Evolutionary conservation across 2,797 vertebrate genomes (phyloP).

Genomic region (Borostomias antarcticus): DNA sequence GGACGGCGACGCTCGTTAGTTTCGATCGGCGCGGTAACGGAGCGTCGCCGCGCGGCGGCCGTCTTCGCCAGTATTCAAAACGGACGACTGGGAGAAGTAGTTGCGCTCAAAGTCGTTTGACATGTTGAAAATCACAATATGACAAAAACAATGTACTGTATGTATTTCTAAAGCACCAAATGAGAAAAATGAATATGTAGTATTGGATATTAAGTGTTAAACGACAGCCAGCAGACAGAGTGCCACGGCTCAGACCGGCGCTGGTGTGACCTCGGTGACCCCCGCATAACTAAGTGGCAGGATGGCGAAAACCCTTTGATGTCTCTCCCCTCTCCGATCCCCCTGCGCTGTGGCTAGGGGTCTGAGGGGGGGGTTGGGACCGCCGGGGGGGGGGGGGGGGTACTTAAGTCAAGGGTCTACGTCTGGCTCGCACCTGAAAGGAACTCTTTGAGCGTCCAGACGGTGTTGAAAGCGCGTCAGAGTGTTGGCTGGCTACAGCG

Average conservation of each 20-base stretch:
- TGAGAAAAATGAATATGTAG: too few species aligned
- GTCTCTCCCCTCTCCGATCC: constrained; percentile 3
- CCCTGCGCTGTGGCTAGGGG: neutral
- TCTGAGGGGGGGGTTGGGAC: neutral
- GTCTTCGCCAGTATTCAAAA: too few species aligned
- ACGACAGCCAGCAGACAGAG: constrained; percentile 20
- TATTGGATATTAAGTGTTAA: too few species aligned
- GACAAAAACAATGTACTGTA: too few species aligned
- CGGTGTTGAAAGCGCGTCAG: neutral
- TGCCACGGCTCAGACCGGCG: constrained; percentile 3
- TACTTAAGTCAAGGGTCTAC: neutral
- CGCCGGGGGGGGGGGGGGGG: neutral
- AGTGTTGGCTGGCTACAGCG: neutral
- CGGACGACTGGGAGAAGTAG: too few species aligned
- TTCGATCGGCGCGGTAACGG: too few species aligned
- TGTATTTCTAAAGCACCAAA: too few species aligned
- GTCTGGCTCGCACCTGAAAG: constrained; percentile 51
- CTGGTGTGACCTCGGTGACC: constrained; percentile 31
- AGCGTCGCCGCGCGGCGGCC: too few species aligned
- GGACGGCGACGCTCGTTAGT: too few species aligned
- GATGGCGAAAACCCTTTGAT: constrained; percentile 32
- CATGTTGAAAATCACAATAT: too few species aligned
- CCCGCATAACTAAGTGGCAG: constrained; percentile 27
- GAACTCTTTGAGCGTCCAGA: constrained; percentile 40
- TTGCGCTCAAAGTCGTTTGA: too few species aligned